Conservation (phyloP, 2,797 vertebrate genomes). For the Petrocephalus schoutedeni region DNA sequence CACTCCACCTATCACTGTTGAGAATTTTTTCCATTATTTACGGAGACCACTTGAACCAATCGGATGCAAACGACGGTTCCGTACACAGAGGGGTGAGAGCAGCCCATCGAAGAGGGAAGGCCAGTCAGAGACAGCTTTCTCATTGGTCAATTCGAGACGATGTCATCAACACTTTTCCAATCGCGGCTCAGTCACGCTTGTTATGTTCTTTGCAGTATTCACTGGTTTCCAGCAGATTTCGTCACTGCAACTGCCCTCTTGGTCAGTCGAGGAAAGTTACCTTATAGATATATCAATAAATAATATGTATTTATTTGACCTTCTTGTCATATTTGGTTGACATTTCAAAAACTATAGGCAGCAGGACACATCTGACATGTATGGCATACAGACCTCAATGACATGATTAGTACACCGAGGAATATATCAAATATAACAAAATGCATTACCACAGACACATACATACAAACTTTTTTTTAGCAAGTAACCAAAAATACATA, state of each 20-base stretch:
- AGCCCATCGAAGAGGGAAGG: not conserved
- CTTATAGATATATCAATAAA: not conserved
- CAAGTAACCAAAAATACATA: not conserved
- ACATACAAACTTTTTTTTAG: not conserved
- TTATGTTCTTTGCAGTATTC: not conserved
- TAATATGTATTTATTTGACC: not conserved
- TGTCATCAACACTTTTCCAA: not conserved
- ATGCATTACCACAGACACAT: not conserved
- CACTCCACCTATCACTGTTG: constrained; percentile 7
- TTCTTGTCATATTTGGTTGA: not conserved
- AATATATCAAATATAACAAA: not conserved
- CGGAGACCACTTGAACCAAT: not conserved
- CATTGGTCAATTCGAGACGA: not conserved
- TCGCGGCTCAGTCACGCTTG: not conserved
- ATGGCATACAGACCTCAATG: not conserved
- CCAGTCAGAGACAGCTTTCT: constrained; percentile 8
- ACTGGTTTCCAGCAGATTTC: not conserved
- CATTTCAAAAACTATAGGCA: not conserved
- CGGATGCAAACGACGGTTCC: not conserved
- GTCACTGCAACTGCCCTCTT: not conserved
- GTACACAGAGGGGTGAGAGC: not conserved
- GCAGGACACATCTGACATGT: not conserved
- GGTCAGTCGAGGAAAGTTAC: not conserved
- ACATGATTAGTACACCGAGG: not conserved
- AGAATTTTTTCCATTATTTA: not conserved